Conservation (phyloP, 2,113 vertebrate genomes). For the Delphinapterus leucas region DNA sequence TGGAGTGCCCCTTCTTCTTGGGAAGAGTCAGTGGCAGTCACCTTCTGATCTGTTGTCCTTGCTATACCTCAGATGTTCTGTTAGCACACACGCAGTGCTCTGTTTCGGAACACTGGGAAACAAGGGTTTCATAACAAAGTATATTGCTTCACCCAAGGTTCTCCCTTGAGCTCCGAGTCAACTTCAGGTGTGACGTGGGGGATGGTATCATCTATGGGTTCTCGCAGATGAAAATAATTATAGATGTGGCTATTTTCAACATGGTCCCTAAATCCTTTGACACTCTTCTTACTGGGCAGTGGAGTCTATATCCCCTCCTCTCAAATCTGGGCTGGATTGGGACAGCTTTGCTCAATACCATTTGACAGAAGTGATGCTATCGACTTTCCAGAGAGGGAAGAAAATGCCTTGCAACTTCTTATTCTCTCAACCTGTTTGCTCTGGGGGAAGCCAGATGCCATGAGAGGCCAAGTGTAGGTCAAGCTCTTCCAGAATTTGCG, state of each 20-base stretch:
- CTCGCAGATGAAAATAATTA: neutral
- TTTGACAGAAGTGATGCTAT: neutral
- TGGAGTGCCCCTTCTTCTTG: rapidly evolving
- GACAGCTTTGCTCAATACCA: neutral
- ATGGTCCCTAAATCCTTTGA: neutral
- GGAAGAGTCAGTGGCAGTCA: neutral
- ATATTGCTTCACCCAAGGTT: neutral
- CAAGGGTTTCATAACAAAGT: neutral
- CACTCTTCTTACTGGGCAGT: neutral
- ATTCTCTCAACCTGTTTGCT: neutral
- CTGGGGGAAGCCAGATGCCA: neutral
- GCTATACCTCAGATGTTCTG: neutral
- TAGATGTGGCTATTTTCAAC: neutral
- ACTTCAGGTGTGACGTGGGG: rapidly evolving
- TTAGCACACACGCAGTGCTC: neutral
- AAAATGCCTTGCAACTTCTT: neutral
- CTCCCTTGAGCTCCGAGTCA: neutral
- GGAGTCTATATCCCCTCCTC: neutral
- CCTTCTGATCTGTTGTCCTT: neutral
- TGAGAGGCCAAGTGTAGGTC: rapidly evolving
- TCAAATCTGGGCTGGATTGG: neutral
- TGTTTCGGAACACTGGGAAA: neutral
- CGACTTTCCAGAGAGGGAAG: neutral
- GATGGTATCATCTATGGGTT: neutral
- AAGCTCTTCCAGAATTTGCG: neutral